Base-by-base conservation (phyloP, 2,888 invertebrate species). In the Dorcus parallelipipedus region DNA sequence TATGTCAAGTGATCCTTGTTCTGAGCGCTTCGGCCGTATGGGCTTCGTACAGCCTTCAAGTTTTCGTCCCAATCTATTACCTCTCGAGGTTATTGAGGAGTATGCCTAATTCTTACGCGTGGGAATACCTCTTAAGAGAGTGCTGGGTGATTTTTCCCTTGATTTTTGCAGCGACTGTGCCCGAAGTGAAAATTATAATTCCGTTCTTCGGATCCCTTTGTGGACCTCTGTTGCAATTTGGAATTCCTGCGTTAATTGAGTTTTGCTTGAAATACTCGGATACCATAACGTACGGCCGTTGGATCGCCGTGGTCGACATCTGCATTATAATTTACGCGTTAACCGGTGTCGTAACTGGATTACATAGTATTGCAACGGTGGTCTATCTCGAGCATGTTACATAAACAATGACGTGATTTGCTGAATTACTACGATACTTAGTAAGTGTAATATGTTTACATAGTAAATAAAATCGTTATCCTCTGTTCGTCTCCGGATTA, bases 201-300 rank as follows among this genome's bases (percentile, higher is more conserved):
- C 50, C 51, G 9, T 4, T 56, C 7, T 38, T 43, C n/a, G 56
- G 56, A 10, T 14, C 50, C 1, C 17, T 56, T 3, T 50, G 56
- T 20, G 56, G 56, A 7, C 26, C 39, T n/a, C 39, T 9, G 7
- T 38, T 56, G 56, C 49, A 56, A 39, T 50, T 56, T 38, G 26
- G 39, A n/a, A 5, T 49, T 14, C 56, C 56, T 4, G 56, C 56
- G 9, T 8, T 45, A n/a, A 56, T 56, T 20, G 56, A 56, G 33
- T 51, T 33, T n/a, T 56, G 56, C n/a, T n/a, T 56, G n/a, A 56
- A 56, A 33, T 49, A 50, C 23, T 56, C 56, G 3, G 56, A 56
- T 9, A 43, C 38, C 7, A 9, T 56, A 14, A 26, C 33, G 3
- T 3, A 40, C 26, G 38, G 40, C 7, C n/a, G 38, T 38, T 56